Conservation (phyloP, 2,797 vertebrate genomes). For the Steatocranus sp. region DNA sequence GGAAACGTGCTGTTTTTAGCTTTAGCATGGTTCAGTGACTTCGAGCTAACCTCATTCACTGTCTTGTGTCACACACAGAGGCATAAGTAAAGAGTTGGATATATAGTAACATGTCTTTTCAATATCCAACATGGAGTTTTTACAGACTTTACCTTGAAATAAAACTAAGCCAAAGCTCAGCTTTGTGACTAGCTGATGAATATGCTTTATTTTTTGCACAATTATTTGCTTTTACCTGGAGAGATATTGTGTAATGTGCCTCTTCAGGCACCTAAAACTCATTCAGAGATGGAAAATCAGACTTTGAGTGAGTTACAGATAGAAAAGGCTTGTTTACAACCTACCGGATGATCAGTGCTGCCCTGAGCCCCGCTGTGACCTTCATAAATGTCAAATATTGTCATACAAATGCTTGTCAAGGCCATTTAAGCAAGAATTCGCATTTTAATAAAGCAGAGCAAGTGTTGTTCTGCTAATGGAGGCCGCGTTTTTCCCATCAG, state of each 20-base stretch:
- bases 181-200: neutral
- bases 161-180: neutral
- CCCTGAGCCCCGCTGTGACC: neutral
- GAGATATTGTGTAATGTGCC: neutral
- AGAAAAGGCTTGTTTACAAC: neutral
- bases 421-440: neutral
- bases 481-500: neutral
- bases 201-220: neutral
- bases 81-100: neutral
- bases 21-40: neutral
- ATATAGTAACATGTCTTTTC: neutral
- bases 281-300: neutral
- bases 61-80: neutral
- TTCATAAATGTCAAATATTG: neutral
- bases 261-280: neutral
- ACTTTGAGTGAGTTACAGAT: neutral
- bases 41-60: conserved; percentile 4
- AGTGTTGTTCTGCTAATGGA: neutral
- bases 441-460: neutral
- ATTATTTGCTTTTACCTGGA: neutral
- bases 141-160: neutral
- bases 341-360: neutral
- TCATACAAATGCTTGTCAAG: neutral
- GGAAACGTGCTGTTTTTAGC: conserved; percentile 45
- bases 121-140: neutral